Percentiles rank a stretch among this genome's conserved stretches.
Evolutionary conservation across 2,888 invertebrate species (phyloP).

Genomic region (Graphium colonna): DNA sequence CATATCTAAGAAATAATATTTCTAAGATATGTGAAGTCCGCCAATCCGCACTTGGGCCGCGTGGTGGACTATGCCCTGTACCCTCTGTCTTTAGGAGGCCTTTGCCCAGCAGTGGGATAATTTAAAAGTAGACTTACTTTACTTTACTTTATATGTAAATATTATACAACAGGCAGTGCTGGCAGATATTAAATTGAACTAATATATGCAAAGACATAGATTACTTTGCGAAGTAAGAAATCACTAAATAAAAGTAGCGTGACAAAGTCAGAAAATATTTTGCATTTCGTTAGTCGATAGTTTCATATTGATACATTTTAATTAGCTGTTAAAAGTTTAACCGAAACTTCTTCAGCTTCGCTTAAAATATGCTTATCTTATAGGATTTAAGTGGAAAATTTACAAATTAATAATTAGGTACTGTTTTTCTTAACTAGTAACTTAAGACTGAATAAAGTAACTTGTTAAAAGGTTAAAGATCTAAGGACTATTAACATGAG

Average conservation of each 20-base stretch:
- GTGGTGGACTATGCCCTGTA: no score
- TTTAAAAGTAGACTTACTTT: no score
- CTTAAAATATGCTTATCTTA: conserved; percentile 19
- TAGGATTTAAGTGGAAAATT: conserved; percentile 20
- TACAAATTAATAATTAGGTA: conserved; percentile 24
- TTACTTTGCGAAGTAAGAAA: conserved; percentile 1
- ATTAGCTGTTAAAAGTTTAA: conserved; percentile 31
- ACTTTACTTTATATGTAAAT: no score
- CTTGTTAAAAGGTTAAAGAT: not conserved
- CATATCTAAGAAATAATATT: no score
- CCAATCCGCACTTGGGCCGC: no score
- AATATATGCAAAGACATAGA: no score
- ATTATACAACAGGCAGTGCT: no score
- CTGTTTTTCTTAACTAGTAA: conserved; percentile 5
- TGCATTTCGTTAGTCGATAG: conserved; percentile 20
- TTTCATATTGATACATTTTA: conserved; percentile 36
- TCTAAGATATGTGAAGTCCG: no score
- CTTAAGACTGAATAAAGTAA: not conserved
- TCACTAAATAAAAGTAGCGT: conserved; percentile 6
- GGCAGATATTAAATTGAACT: no score
- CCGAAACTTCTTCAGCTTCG: conserved; percentile 16
- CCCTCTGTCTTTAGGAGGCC: no score
- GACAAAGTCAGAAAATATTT: conserved; percentile 8
- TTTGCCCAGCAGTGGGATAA: no score
- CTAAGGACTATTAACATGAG: no score